Conservation (phyloP, 2,113 vertebrate species). For the Lasiurus borealis region DNA sequence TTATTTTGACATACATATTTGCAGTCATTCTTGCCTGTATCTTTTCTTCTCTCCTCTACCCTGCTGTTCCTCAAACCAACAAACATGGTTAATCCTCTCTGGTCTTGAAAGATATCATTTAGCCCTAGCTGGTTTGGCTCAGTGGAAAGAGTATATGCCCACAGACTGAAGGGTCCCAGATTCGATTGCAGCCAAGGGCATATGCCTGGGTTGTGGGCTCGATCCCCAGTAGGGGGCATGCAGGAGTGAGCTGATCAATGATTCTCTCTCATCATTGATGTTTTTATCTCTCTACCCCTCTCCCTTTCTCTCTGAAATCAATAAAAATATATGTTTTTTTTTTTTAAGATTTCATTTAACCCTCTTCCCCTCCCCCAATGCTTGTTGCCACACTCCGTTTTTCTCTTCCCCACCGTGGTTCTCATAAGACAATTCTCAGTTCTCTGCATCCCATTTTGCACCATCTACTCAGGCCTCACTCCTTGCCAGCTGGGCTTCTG, state of each 20-base stretch:
- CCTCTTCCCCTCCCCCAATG: background rate
- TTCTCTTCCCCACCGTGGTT: background rate
- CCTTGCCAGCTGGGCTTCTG: background rate
- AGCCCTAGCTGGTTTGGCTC: no score
- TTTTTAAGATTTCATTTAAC: background rate
- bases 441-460: background rate
- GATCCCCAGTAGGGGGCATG: no score
- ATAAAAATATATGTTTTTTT: no score
- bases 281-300: no score
- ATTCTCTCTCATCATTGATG: no score
- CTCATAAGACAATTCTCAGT: background rate
- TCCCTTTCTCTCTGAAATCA: no score
- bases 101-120: background rate
- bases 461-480: background rate
- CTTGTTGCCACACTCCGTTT: background rate
- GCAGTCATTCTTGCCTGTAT: background rate
- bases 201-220: no score
- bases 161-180: no score
- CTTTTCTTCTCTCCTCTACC: background rate
- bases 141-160: no score
- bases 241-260: no score
- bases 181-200: no score
- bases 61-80: background rate
- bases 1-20: conserved; percentile 5
- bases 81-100: background rate